Conservation (phyloP, 2,888 invertebrate genomes). For the Epirrita christyi region DNA sequence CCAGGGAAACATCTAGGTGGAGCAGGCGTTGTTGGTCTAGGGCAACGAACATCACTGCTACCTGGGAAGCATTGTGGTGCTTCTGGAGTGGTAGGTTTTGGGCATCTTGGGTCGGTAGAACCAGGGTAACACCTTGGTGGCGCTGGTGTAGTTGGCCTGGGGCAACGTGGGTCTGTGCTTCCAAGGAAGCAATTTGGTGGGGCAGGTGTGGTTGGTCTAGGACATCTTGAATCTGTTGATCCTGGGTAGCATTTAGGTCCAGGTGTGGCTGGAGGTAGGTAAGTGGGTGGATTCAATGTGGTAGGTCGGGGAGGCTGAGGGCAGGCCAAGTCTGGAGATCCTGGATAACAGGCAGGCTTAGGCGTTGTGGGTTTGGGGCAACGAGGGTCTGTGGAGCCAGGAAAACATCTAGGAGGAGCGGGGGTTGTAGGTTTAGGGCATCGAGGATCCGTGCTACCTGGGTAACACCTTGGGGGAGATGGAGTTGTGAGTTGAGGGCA, state of each 20-base stretch:
- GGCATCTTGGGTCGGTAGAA: not conserved
- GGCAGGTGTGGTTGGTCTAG: conserved; percentile 44
- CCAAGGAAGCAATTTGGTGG: conserved; percentile 39
- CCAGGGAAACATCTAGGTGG: conserved; percentile 52
- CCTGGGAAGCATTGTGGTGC: conserved; percentile 53
- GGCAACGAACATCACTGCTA: conserved; percentile 49
- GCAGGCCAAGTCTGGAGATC: conserved; percentile 47
- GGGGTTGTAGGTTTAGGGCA: conserved; percentile 48
- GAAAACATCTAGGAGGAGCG: conserved; percentile 31
- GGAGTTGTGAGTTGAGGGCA: conserved; percentile 41
- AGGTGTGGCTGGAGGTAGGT: conserved; percentile 31
- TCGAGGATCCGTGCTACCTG: conserved; percentile 47
- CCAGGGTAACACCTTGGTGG: not conserved
- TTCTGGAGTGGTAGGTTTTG: conserved; percentile 34
- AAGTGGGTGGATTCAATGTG: conserved; percentile 39
- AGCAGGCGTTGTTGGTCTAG: conserved; percentile 44
- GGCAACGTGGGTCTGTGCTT: conserved; percentile 42
- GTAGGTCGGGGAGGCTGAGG: conserved; percentile 49
- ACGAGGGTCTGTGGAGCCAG: conserved; percentile 37
- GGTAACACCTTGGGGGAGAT: conserved; percentile 33
- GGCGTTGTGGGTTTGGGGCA: conserved; percentile 45
- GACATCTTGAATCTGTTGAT: conserved; percentile 52
- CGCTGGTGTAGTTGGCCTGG: conserved; percentile 39
- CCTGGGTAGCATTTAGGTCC: conserved; percentile 42
- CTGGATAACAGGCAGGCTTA: conserved; percentile 46